Percentiles rank a stretch among this genome's conserved stretches.
Evolutionary conservation across 2,113 vertebrate species (phyloP).

Genomic region (Daboia siamensis): DNA sequence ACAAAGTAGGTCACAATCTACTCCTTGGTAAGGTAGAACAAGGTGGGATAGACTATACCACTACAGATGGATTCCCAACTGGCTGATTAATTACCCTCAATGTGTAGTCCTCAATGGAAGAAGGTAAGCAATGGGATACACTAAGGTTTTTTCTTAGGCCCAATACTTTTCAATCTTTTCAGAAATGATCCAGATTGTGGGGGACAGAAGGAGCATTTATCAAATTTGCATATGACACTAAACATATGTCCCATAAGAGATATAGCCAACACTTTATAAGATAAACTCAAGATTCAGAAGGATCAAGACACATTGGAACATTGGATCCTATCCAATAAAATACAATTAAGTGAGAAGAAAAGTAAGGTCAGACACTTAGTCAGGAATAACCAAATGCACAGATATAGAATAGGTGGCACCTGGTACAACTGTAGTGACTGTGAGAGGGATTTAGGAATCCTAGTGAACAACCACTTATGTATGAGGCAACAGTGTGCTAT

Average conservation of each 20-base stretch:
- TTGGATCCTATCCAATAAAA: not conserved
- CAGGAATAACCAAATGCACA: not conserved
- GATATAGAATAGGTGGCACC: not conserved
- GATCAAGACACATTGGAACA: not conserved
- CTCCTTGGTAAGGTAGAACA: too few relatives aligned
- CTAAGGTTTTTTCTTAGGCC: too few relatives aligned
- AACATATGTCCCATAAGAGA: too few relatives aligned
- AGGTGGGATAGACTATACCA: too few relatives aligned
- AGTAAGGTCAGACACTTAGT: not conserved
- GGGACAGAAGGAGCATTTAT: too few relatives aligned
- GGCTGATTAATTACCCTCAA: too few relatives aligned
- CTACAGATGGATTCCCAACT: too few relatives aligned
- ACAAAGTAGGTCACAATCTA: too few relatives aligned
- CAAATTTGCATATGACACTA: too few relatives aligned
- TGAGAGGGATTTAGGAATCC: not conserved
- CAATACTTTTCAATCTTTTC: too few relatives aligned
- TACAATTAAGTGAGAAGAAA: not conserved
- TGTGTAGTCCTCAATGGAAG: not conserved
- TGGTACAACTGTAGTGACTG: not conserved
- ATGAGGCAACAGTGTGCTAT: not conserved
- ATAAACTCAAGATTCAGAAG: not conserved
- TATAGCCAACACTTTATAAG: too few relatives aligned
- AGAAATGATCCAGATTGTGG: too few relatives aligned
- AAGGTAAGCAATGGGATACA: not conserved
- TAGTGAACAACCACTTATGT: not conserved